Percentiles rank a stretch among this genome's conserved stretches.
These are phyloP conservation scores for Merops nubicus DNA, from an alignment of 2,113 vertebrate genomes.

Conservation along the genomic window DNA sequence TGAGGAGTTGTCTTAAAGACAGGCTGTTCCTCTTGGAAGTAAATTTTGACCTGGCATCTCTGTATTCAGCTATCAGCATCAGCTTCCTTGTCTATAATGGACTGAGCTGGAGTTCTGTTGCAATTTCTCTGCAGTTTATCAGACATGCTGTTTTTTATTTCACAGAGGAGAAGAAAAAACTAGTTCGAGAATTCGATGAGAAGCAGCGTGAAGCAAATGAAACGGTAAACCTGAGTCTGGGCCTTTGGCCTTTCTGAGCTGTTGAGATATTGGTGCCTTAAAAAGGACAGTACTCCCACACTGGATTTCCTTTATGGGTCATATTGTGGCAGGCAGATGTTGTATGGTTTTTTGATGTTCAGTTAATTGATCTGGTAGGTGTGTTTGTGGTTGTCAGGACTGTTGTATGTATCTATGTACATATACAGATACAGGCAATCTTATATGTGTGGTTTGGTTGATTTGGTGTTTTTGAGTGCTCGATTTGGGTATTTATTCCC, in stretches of 20 bases:
- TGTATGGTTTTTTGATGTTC: neutral
- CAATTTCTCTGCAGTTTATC: neutral
- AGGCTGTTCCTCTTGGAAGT: neutral
- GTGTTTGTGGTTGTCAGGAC: neutral
- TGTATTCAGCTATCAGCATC: neutral
- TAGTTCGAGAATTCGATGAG: slow-evolving; percentile 90
- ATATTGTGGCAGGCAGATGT: neutral
- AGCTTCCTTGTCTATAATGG: neutral
- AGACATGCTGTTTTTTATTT: slow-evolving; percentile 20
- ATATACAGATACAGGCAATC: neutral
- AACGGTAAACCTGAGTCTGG: slow-evolving; percentile 77
- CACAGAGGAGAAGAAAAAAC: slow-evolving; percentile 91
- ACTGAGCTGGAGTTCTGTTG: neutral
- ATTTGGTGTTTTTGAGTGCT: neutral
- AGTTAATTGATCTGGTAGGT: neutral
- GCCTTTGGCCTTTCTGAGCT: neutral
- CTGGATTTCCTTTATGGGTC: neutral
- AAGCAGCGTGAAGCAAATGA: slow-evolving; percentile 91
- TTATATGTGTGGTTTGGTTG: neutral
- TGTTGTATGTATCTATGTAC: accelerated
- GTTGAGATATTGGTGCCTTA: neutral
- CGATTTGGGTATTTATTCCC: accelerated
- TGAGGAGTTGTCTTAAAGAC: neutral
- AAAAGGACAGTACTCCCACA: neutral
- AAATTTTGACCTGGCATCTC: neutral